Conservation (phyloP, 1,140 invertebrate genomes). For the Harlomillsia oculata region DNA sequence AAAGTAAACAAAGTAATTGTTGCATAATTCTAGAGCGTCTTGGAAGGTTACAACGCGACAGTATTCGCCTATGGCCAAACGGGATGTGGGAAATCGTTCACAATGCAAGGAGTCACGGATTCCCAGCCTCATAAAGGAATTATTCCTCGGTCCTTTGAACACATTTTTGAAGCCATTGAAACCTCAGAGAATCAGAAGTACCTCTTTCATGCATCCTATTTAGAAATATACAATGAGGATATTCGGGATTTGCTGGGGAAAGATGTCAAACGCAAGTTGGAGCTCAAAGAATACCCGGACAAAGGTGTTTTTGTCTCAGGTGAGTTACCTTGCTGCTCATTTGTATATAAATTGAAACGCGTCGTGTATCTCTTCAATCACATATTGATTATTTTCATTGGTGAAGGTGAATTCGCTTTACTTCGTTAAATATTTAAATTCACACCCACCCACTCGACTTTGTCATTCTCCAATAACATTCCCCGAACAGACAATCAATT, state of each 20-base stretch:
- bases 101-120: conserved; percentile 62
- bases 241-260: conserved; percentile 65
- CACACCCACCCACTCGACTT: too few relatives aligned
- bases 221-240: conserved; percentile 90
- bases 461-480: too few relatives aligned
- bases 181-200: conserved; percentile 71
- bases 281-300: conserved; percentile 68
- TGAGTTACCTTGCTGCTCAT: too few relatives aligned
- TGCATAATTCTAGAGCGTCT: conserved; percentile 67
- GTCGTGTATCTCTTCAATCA: neutral
- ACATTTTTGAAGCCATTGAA: conserved; percentile 83
- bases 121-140: conserved; percentile 53
- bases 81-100: conserved; percentile 55
- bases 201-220: conserved; percentile 78
- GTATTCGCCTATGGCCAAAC: conserved; percentile 84
- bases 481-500: too few relatives aligned
- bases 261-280: conserved; percentile 55
- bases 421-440: too few relatives aligned
- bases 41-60: conserved; percentile 79
- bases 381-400: neutral
- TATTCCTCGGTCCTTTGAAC: conserved; percentile 78
- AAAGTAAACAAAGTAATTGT: too few relatives aligned
- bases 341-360: neutral
- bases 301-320: conserved; percentile 71
- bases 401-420: neutral